These are phyloP conservation scores for Polietes domitor DNA, from an alignment of 2,888 invertebrate genomes.

Conservation along the genomic window DNA sequence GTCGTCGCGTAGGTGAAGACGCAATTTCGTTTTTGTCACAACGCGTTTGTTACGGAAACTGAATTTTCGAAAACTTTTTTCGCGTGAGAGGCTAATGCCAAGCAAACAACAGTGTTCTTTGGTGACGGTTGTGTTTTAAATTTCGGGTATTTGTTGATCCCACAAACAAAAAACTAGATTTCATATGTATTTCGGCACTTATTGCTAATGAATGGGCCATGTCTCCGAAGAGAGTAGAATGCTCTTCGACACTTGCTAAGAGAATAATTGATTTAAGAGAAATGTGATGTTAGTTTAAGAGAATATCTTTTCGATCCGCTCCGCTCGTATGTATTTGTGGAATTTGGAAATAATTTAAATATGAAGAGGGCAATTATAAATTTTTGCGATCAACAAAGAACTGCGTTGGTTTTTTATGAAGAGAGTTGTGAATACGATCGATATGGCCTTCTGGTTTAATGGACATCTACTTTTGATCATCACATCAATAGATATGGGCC, in stretches of 20 bases:
- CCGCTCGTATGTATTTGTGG: too few relatives aligned
- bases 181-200: not conserved
- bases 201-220: not conserved
- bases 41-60: constrained; percentile 47
- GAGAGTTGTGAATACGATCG: too few relatives aligned
- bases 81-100: not conserved
- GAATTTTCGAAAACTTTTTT: constrained; percentile 17
- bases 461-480: too few relatives aligned
- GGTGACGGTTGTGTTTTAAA: too few relatives aligned
- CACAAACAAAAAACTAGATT: not conserved
- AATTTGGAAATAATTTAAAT: too few relatives aligned
- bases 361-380: too few relatives aligned
- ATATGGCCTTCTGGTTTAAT: too few relatives aligned
- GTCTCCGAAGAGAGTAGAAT: not conserved
- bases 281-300: too few relatives aligned
- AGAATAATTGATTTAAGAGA: not conserved
- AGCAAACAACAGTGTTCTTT: constrained; percentile 19
- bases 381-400: too few relatives aligned
- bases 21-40: constrained; percentile 46
- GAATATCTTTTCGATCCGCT: too few relatives aligned
- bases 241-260: not conserved
- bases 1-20: not conserved
- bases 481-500: too few relatives aligned
- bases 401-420: too few relatives aligned
- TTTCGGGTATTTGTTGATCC: not conserved